Percentiles rank a stretch among this genome's conserved stretches.
Evolutionary conservation across 1,140 invertebrate species (phyloP).

Genomic region (Drosophila erecta): DNA sequence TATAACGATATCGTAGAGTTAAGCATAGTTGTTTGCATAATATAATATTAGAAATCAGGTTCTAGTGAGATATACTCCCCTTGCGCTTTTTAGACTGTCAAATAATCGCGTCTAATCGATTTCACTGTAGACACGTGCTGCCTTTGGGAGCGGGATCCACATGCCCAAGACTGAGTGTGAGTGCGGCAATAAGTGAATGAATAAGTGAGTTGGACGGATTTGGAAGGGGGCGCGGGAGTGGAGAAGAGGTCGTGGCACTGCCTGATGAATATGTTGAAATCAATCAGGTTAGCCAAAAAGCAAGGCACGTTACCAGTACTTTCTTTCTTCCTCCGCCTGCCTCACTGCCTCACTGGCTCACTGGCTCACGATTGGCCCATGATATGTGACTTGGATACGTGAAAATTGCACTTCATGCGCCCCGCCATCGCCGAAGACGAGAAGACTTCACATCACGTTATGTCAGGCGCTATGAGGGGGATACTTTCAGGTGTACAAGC

Average conservation of each 20-base stretch:
- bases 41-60: too few relatives aligned
- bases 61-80: background rate
- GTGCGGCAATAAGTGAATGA: constrained; percentile 34
- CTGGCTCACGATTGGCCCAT: constrained; percentile 42
- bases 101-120: background rate
- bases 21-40: too few relatives aligned
- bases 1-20: too few relatives aligned
- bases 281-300: constrained; percentile 68
- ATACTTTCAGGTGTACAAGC: constrained; percentile 20
- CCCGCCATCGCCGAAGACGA: background rate
- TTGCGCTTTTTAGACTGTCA: background rate
- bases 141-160: constrained; percentile 38
- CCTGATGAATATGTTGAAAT: constrained; percentile 71
- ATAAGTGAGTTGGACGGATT: constrained; percentile 21
- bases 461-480: constrained; percentile 24
- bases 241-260: constrained; percentile 7
- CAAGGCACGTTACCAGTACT: constrained; percentile 27
- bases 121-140: constrained; percentile 41
- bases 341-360: background rate
- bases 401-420: constrained; percentile 73
- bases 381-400: constrained; percentile 68
- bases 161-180: constrained; percentile 33
- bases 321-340: background rate
- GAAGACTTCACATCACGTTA: constrained; percentile 38
- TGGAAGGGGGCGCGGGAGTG: background rate